These are phyloP conservation scores for Otus sunia DNA, from an alignment of 2,113 vertebrate genomes.

Conservation along the genomic window DNA sequence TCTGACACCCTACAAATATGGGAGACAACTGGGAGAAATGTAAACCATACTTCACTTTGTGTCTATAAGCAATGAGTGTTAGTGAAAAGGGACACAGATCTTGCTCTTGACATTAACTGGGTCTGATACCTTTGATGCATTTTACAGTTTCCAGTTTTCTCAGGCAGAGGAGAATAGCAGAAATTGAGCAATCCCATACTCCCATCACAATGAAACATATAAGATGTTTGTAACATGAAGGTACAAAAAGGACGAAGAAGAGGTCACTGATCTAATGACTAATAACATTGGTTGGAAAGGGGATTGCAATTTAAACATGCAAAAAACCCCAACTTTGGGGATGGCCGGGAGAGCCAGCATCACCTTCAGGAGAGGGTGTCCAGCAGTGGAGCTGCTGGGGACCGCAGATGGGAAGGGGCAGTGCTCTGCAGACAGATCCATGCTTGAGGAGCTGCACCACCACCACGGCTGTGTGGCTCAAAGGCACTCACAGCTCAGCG, in stretches of 20 bases:
- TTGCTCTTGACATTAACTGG: neutral
- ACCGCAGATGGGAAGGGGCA: neutral
- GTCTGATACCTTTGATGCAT: neutral
- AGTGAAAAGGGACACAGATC: neutral
- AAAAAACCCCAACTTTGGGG: accelerated
- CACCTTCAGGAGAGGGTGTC: neutral
- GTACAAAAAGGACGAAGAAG: neutral
- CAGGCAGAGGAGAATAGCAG: neutral
- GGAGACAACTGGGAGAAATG: neutral
- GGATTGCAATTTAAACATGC: neutral
- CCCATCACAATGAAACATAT: neutral
- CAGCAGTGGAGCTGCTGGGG: neutral
- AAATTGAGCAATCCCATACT: neutral
- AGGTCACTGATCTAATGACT: neutral
- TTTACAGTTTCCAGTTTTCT: constrained; percentile 3
- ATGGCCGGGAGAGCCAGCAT: neutral
- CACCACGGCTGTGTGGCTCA: neutral
- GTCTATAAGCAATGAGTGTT: neutral
- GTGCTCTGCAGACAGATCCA: neutral
- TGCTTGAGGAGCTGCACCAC: neutral
- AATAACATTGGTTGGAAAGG: neutral
- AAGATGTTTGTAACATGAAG: neutral
- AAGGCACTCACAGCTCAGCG: neutral
- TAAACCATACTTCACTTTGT: neutral
- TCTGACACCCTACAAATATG: neutral